Base-by-base conservation (phyloP, 2,888 invertebrate species). In the Candidula unifasciata region DNA sequence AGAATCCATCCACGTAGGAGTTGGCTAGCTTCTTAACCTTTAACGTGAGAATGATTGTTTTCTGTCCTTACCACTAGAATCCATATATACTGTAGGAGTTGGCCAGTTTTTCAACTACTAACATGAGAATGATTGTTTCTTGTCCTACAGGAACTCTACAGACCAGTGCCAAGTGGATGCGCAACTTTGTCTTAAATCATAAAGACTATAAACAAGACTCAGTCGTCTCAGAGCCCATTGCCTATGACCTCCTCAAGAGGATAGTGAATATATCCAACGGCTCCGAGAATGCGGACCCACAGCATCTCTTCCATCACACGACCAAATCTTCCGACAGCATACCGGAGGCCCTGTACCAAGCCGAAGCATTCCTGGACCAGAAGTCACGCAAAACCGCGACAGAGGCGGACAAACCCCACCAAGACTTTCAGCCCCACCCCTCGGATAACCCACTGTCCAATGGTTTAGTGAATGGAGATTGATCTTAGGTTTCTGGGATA, bases 161-260 rank as follows among this genome's bases (percentile, higher is more conserved):
- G 92, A 99, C 99, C 81, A 97, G 98, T 90, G 99, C 99, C 69
- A 95, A 96, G 57, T 99, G 98, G 98, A 96, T 99, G 92, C 95
- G 99, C 77, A 95, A 97, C 87, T 98, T 97, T 94, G 97, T 99
- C 82, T 95, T 95, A 68, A 95, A 95, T 27, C 99, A 99, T 95
- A 96, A 97, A 0, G 96, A 96, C 73, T 99, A 99, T 94, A 96
- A 96, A 91, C 95, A 96, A 92, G 99, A 99, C 94, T 98, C 99
- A 0, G 95, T 96, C 69, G 96, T 99, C 21, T 95, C 96, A 0
- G 97, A 99, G 27, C 82, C 84, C 33, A 91, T 93, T 33, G 91
- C 91, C 84, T 93, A 92, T 83, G 93, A 93, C 87, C 89, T 93
- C 37, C 77, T 92, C 82, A 80, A 85, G 78, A 87, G 78, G 24